Percentiles rank a stretch among this genome's conserved stretches.
Conservation (phyloP, 2,113 vertebrate genomes). For the Boleophthalmus pectinirostris region DNA sequence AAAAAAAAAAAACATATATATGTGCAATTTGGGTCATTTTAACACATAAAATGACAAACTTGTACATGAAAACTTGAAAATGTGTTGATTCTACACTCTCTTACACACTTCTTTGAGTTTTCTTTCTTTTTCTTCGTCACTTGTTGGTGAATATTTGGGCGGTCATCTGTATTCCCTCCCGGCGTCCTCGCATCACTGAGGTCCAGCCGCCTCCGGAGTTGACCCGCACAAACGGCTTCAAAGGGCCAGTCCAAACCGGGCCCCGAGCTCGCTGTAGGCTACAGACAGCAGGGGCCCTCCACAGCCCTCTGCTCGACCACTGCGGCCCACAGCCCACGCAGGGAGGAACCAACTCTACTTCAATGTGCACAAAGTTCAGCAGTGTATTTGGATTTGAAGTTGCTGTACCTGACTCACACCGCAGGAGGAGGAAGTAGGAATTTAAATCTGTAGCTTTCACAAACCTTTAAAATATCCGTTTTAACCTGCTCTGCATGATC, state of each 20-base stretch:
- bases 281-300: conserved; percentile 40
- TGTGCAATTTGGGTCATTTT: too few relatives aligned
- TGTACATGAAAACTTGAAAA: too few relatives aligned
- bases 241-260: conserved; percentile 41
- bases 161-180: conserved; percentile 17
- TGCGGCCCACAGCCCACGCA: neutral
- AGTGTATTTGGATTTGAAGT: neutral
- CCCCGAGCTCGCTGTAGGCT: conserved; percentile 52
- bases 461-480: too few relatives aligned
- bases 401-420: too few relatives aligned
- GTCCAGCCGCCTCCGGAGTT: conserved; percentile 22
- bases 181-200: neutral
- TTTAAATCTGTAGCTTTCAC: too few relatives aligned
- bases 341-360: neutral
- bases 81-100: too few relatives aligned
- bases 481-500: too few relatives aligned
- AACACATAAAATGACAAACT: too few relatives aligned
- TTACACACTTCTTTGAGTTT: too few relatives aligned
- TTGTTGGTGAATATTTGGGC: conserved; percentile 3
- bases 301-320: conserved; percentile 16
- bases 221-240: conserved; percentile 53
- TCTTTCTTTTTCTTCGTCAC: too few relatives aligned
- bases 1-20: too few relatives aligned
- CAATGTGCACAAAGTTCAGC: neutral
- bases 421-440: too few relatives aligned